A percentile compares a stretch with the other conserved stretches of the same genome.
These are phyloP conservation scores for Calameuta idolon DNA, from an alignment of 2,888 invertebrate genomes.

Conservation along the genomic window DNA sequence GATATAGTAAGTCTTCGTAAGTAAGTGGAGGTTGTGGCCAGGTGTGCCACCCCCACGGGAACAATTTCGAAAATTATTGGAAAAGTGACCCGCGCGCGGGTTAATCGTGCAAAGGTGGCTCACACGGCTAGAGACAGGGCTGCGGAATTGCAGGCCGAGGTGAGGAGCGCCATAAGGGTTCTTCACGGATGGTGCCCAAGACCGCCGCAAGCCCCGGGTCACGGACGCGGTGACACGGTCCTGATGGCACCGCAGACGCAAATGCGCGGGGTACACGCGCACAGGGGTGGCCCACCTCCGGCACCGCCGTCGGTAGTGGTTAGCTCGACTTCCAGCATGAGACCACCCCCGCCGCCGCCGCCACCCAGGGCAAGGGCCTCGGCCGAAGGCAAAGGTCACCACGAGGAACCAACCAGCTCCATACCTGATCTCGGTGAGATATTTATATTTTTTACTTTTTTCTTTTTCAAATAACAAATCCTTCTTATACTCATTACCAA, in stretches of 20 bases:
- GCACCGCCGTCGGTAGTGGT: constrained; percentile 64
- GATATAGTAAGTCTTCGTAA: neutral
- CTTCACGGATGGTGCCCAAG: constrained; percentile 64
- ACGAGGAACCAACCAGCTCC: constrained; percentile 88
- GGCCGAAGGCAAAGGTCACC: constrained; percentile 69
- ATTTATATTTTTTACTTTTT: neutral
- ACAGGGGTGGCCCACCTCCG: constrained; percentile 29
- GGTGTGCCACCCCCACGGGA: neutral
- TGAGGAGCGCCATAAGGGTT: constrained; percentile 62
- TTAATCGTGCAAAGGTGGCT: constrained; percentile 55
- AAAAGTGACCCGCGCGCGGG: constrained; percentile 38
- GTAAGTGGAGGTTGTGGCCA: neutral
- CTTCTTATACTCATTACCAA: neutral
- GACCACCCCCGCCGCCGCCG: constrained; percentile 67
- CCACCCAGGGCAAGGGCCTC: constrained; percentile 69
- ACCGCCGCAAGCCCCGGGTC: constrained; percentile 61
- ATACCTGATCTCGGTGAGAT: constrained; percentile 89
- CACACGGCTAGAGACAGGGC: constrained; percentile 60
- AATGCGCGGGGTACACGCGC: constrained; percentile 40
- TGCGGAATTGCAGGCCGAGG: constrained; percentile 62
- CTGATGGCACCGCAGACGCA: constrained; percentile 64
- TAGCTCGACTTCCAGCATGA: constrained; percentile 74
- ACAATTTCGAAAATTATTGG: constrained; percentile 22
- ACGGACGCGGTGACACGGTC: constrained; percentile 67
- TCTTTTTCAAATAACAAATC: no score